Evolutionary conservation across 2,888 invertebrate species (phyloP).

Genomic region (Patella caerulea): DNA sequence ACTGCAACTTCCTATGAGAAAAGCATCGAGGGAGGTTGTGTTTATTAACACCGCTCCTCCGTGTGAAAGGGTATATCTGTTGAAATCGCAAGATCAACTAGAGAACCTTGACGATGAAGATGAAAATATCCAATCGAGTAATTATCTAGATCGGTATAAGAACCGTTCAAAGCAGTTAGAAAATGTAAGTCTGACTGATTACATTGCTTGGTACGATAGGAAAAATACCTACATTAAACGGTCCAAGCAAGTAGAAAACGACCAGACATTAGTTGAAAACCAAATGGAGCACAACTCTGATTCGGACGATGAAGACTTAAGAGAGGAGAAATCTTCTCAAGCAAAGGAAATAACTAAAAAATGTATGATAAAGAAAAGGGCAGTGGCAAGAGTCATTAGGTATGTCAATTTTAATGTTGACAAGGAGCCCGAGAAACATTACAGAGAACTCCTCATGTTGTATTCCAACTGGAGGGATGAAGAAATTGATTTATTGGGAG

Average conservation of each 20-base stretch:
- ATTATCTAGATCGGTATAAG: constrained; percentile 38
- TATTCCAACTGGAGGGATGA: constrained; percentile 56
- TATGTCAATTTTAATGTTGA: constrained; percentile 40
- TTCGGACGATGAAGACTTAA: too few species aligned
- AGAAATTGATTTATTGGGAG: constrained; percentile 27
- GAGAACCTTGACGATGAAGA: too few species aligned
- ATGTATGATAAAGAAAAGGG: constrained; percentile 14
- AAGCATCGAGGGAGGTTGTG: constrained; percentile 32
- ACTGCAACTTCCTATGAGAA: constrained; percentile 46
- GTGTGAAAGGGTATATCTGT: too few species aligned
- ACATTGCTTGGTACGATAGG: constrained; percentile 30
- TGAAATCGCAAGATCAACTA: too few species aligned
- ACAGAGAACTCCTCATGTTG: constrained; percentile 51
- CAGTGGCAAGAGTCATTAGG: constrained; percentile 29
- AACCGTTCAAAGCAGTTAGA: constrained; percentile 31
- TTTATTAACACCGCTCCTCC: constrained; percentile 43
- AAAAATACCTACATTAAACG: background rate
- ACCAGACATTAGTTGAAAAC: too few species aligned
- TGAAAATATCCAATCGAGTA: constrained; percentile 35
- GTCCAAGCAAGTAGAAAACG: too few species aligned
- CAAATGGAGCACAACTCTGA: too few species aligned
- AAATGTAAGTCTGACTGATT: constrained; percentile 35
- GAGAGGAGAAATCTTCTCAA: constrained; percentile 19
- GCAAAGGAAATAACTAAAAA: constrained; percentile 20
- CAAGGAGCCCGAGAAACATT: constrained; percentile 49